These are phyloP conservation scores for Oreochromis spilurus DNA, from an alignment of 2,113 vertebrate species.

Conservation along the genomic window DNA sequence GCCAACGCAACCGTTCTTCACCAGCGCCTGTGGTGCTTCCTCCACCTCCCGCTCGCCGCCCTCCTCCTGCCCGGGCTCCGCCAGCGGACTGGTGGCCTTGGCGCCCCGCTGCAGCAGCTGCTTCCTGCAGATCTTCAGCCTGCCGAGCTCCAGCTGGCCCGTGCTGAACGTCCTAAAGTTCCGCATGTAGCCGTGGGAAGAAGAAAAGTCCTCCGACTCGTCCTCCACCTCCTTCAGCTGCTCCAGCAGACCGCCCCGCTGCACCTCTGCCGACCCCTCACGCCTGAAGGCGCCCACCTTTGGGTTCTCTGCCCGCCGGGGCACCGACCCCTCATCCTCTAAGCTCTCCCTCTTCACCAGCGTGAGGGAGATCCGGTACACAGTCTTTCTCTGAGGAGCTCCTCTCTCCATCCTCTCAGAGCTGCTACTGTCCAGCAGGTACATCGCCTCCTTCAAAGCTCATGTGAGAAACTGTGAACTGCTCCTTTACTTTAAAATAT, in stretches of 20 bases:
- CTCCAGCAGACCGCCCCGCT: constrained; percentile 62
- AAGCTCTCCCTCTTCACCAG: constrained; percentile 86
- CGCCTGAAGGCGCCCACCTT: constrained; percentile 39
- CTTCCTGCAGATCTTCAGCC: constrained; percentile 70
- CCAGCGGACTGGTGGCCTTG: neutral
- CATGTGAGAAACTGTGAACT: neutral
- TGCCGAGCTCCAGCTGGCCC: constrained; percentile 86
- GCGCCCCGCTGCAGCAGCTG: constrained; percentile 26
- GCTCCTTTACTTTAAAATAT: neutral
- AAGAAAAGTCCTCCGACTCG: constrained; percentile 49
- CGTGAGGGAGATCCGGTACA: constrained; percentile 93
- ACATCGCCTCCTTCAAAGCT: constrained; percentile 67
- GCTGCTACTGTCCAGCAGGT: constrained; percentile 78
- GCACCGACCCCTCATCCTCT: constrained; percentile 35
- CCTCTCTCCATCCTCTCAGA: constrained; percentile 78
- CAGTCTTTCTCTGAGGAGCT: constrained; percentile 80
- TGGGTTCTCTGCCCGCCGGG: constrained; percentile 35
- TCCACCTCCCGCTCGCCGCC: neutral
- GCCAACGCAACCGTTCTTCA: neutral
- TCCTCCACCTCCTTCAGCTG: constrained; percentile 74
- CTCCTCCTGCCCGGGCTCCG: neutral
- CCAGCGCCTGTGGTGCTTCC: neutral
- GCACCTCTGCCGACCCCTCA: constrained; percentile 51
- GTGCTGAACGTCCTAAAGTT: constrained; percentile 88
- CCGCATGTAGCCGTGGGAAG: constrained; percentile 68